phyloP scores from a whole-genome alignment of 2,888 invertebrate genomes.

The Therioaphis trifolii region DNA sequence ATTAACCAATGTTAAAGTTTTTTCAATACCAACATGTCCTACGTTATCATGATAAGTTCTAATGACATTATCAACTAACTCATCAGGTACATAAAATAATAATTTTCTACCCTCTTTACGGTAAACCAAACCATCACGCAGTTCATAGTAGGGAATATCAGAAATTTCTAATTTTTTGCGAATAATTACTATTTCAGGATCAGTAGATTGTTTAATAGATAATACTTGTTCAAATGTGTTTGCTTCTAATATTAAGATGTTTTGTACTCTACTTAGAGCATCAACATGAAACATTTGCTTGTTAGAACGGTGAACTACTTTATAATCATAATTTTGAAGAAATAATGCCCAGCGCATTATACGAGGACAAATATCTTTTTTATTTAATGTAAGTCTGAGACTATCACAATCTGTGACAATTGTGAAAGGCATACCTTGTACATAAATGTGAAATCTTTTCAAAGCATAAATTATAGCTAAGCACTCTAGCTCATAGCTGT shows the following conservation, averaged over 20 bases:
- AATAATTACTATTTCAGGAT: constrained; percentile 34
- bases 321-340: constrained; percentile 66
- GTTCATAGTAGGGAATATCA: constrained; percentile 29
- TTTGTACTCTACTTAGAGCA: constrained; percentile 65
- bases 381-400: constrained; percentile 56
- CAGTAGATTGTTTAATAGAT: constrained; percentile 47
- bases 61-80: constrained; percentile 31
- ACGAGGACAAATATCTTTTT: constrained; percentile 67
- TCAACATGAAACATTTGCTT: constrained; percentile 66
- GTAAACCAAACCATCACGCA: constrained; percentile 47
- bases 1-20: constrained; percentile 67
- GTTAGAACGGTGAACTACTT: constrained; percentile 65
- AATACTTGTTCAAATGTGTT: constrained; percentile 66
- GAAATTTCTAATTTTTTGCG: constrained; percentile 13
- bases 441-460: constrained; percentile 2
- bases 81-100: constrained; percentile 50
- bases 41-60: constrained; percentile 67
- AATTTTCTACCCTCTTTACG: constrained; percentile 14
- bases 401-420: too few species aligned
- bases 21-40: constrained; percentile 68
- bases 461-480: neutral
- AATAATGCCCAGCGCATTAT: constrained; percentile 67
- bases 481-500: constrained; percentile 1
- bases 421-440: neutral
- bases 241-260: constrained; percentile 65